These are phyloP conservation scores for Mellilla xanthometata DNA, from an alignment of 2,888 invertebrate genomes.

Conservation along the genomic window DNA sequence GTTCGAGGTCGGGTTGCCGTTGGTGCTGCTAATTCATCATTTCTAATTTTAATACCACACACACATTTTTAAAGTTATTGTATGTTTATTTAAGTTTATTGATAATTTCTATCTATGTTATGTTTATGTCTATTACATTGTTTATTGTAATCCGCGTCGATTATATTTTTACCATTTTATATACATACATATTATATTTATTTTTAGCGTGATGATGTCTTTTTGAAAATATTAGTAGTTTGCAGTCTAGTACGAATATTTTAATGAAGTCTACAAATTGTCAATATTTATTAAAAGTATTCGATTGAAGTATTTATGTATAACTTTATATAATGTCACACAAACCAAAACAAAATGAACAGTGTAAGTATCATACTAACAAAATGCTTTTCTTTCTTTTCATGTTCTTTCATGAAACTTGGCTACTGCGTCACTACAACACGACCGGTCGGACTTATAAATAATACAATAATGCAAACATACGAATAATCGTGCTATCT, in stretches of 20 bases:
- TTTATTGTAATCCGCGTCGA: too few relatives aligned
- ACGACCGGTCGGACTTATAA: slow-evolving; percentile 64
- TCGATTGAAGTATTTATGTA: not conserved
- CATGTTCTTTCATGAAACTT: slow-evolving; percentile 82
- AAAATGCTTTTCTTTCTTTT: slow-evolving; percentile 81
- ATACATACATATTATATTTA: slow-evolving; percentile 1
- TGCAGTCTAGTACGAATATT: too few relatives aligned
- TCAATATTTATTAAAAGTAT: too few relatives aligned
- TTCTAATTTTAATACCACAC: slow-evolving; percentile 1
- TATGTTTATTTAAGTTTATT: too few relatives aligned
- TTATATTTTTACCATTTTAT: too few relatives aligned
- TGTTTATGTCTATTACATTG: not conserved
- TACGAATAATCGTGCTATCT: slow-evolving; percentile 54
- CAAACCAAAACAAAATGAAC: not conserved
- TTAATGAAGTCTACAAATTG: too few relatives aligned
- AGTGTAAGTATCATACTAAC: slow-evolving; percentile 75
- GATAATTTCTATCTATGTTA: too few relatives aligned
- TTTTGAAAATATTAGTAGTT: too few relatives aligned
- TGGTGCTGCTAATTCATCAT: slow-evolving; percentile 16
- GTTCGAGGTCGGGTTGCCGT: not conserved
- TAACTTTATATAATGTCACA: not conserved
- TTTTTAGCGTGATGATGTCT: slow-evolving; percentile 10
- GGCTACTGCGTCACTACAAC: slow-evolving; percentile 63
- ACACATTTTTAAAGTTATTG: too few relatives aligned
- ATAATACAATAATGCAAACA: slow-evolving; percentile 38